Evolutionary conservation across 1,140 invertebrate species (phyloP).

Genomic region (Idris sp.): DNA sequence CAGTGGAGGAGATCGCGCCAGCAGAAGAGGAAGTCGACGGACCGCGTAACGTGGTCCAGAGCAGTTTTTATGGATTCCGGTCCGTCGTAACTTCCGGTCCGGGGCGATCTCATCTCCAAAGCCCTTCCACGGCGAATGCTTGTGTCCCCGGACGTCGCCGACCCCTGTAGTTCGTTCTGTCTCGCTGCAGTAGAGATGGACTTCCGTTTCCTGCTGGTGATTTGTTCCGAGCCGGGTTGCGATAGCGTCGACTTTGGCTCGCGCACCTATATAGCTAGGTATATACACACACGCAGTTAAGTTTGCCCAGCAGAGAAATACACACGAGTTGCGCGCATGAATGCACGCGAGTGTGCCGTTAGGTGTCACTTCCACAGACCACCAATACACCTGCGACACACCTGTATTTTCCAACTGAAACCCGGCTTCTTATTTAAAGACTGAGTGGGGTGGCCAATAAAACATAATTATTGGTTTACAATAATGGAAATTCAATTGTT

Average conservation of each 20-base stretch:
- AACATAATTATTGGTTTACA: too few species aligned
- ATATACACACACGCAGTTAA: conserved; percentile 41
- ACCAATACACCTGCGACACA: conserved; percentile 54
- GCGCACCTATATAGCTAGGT: too few species aligned
- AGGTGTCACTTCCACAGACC: conserved; percentile 61
- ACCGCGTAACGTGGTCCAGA: conserved; percentile 60
- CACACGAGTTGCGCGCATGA: conserved; percentile 50
- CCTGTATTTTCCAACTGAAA: conserved; percentile 39
- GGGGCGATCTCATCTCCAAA: conserved; percentile 66
- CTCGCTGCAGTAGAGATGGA: conserved; percentile 68
- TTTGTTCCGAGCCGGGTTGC: conserved; percentile 57
- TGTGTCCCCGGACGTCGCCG: conserved; percentile 4
- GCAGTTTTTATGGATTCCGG: conserved; percentile 70
- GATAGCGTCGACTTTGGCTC: conserved; percentile 21
- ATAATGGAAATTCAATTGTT: too few species aligned
- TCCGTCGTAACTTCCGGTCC: conserved; percentile 67
- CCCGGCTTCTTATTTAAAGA: too few species aligned
- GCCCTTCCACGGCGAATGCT: conserved; percentile 44
- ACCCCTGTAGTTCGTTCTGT: conserved; percentile 55
- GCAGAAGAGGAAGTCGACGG: conserved; percentile 68
- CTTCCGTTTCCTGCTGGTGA: conserved; percentile 63
- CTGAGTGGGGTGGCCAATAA: too few species aligned
- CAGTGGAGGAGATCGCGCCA: too few species aligned
- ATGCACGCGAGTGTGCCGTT: conserved; percentile 31
- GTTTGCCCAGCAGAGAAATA: conserved; percentile 25